Base-by-base conservation (phyloP, 2,888 invertebrate genomes). In the Torymus auratus region DNA sequence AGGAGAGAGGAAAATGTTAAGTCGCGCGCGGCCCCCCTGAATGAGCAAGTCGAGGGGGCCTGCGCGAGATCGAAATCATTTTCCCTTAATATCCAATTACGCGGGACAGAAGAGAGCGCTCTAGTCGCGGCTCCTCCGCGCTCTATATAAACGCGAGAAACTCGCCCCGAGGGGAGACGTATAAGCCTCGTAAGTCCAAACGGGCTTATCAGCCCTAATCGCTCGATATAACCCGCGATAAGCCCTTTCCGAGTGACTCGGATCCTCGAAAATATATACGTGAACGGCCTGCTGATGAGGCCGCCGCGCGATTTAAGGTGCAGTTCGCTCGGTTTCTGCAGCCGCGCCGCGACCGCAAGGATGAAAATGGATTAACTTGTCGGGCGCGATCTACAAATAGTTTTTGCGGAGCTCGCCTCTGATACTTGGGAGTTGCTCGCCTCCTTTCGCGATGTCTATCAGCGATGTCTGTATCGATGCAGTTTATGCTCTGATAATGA, bases 21-120 rank as follows among this genome's bases (percentile, higher is more conserved):
- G 69, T 15, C 58, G 12, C 50, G 12, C 50, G 14, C 17, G 17
- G 2, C 15, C 28, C 7, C 28, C 28, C 28, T 5, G 53, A 58
- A 56, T 50, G 56, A 64, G 56, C 20, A 50, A 69, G 50, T 69
- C 17, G 56, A 56, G 62, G 7, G 56, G 23, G 62, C 67, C 56
- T 67, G 11, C 72, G 62, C 13, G 28, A 67, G 64, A 64, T 65
- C 15, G 58, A 72, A 71, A 65, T 72, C 41, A 64, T 72, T 78
- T 61, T 73, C 41, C 15, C 55, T 67, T 78, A 73, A 78, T 68
- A 78, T 78, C 61, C 67, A 78, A 78, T 73, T 78, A 78, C 72
- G 53, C 61, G 50, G 17, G 20, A 61, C 64, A 56, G 20, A 52
- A 78, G 41, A 20, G 50, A 1, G 3, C 41, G 2, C 50, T n/a